Percentiles rank a stretch among this genome's conserved stretches.
Conservation (phyloP, 23 tunicate species). For the Ciona savignyi region DNA sequence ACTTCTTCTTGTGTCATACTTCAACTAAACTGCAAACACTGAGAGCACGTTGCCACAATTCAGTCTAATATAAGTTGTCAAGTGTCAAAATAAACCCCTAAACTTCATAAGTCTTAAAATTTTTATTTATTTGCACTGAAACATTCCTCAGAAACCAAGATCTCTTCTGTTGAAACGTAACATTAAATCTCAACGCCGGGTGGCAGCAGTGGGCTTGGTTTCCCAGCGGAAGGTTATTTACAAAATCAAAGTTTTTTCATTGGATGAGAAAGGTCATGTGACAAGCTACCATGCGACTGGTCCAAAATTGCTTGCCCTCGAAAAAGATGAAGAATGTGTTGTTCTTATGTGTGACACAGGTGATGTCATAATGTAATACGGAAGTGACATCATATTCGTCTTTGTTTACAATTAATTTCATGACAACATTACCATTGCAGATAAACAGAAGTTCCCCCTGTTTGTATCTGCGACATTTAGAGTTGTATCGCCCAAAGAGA, state of each 20-base stretch:
- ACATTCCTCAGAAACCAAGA: slow-evolving; percentile 20
- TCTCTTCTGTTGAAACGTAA: slow-evolving; percentile 55
- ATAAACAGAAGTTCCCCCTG: slow-evolving; percentile 33
- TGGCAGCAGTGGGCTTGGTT: slow-evolving; percentile 58
- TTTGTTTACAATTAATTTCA: background rate
- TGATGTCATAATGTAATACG: background rate
- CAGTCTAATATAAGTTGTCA: no score
- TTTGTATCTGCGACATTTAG: slow-evolving; percentile 63
- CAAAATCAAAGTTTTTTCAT: slow-evolving; percentile 46
- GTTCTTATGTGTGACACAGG: slow-evolving; percentile 30
- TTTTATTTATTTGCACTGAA: no score
- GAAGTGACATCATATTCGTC: background rate
- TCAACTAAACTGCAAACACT: no score
- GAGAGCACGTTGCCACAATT: no score
- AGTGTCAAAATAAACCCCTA: no score
- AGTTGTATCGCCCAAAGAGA: slow-evolving; percentile 36
- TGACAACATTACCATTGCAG: background rate
- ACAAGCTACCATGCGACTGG: slow-evolving; percentile 16
- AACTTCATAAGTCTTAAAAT: no score
- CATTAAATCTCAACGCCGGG: slow-evolving; percentile 68
- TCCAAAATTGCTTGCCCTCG: slow-evolving; percentile 20
- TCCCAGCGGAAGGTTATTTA: slow-evolving; percentile 35
- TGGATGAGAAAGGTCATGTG: slow-evolving; percentile 57
- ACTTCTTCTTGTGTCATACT: no score
- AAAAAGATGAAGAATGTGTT: slow-evolving; percentile 70